phyloP scores from a whole-genome alignment of 2,113 vertebrate species.

The Hydrochoerus hydrochaeris region DNA sequence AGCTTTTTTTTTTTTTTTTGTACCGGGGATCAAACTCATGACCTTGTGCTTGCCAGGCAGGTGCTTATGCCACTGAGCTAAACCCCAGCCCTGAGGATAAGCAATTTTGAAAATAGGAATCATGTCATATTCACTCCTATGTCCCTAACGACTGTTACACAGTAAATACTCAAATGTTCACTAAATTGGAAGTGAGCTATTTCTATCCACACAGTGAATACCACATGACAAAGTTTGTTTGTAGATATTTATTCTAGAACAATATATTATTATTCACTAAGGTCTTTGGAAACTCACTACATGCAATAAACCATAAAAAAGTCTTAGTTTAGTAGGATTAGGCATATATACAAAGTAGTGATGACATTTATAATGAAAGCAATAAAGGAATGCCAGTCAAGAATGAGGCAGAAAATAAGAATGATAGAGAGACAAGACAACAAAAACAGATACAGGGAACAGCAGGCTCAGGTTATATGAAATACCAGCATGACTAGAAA shows the following conservation, averaged over 20 bases:
- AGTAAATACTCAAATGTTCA: slow-evolving; percentile 19
- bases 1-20: neutral
- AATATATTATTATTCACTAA: slow-evolving; percentile 53
- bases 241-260: slow-evolving; percentile 41
- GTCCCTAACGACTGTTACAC: neutral
- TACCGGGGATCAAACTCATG: no score
- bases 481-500: neutral
- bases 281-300: slow-evolving; percentile 37
- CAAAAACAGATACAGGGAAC: neutral
- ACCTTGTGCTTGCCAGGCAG: no score
- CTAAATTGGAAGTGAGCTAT: slow-evolving; percentile 33
- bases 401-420: neutral
- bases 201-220: slow-evolving; percentile 19
- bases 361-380: slow-evolving; percentile 9
- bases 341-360: neutral
- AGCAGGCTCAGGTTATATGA: neutral
- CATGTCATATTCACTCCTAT: neutral
- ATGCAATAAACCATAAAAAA: slow-evolving; percentile 36
- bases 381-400: slow-evolving; percentile 45
- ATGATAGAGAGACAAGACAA: neutral
- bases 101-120: slow-evolving; percentile 46
- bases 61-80: no score
- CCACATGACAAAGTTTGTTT: neutral
- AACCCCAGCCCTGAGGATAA: neutral
- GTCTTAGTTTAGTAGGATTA: neutral